Conservation (phyloP, 1,140 invertebrate genomes). For the Temnothorax curvispinosus region DNA sequence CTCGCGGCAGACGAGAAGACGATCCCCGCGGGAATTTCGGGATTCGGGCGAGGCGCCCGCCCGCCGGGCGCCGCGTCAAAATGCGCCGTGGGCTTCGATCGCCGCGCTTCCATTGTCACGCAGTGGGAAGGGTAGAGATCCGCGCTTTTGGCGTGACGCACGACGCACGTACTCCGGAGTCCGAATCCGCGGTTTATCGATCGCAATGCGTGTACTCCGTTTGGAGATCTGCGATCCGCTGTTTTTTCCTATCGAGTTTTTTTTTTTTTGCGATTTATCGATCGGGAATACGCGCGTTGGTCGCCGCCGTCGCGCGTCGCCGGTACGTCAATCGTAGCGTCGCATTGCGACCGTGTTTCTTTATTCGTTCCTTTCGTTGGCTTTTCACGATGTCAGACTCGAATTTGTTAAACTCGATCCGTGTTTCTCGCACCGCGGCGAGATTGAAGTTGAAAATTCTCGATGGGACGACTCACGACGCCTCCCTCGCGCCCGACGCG, state of each 20-base stretch:
- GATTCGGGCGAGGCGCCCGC: neutral
- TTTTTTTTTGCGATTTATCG: neutral
- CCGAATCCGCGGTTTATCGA: no score
- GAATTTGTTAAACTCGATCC: conserved; percentile 10
- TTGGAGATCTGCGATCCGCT: neutral
- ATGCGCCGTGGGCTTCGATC: neutral
- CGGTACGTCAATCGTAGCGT: no score
- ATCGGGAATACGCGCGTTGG: neutral
- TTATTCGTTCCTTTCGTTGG: neutral
- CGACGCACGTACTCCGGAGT: neutral
- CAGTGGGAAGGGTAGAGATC: neutral
- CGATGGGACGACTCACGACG: neutral
- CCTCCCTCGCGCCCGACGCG: neutral
- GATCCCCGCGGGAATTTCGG: neutral
- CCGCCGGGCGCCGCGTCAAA: neutral
- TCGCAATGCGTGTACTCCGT: no score
- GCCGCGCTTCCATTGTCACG: conserved; percentile 28
- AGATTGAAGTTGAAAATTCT: neutral
- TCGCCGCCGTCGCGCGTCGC: neutral
- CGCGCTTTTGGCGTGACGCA: neutral
- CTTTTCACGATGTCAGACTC: neutral
- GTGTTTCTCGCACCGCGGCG: neutral
- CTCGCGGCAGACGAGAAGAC: no score
- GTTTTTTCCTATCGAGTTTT: no score
- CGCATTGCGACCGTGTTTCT: neutral